Evolutionary conservation across 1,140 invertebrate species (phyloP).

Genomic region (Platorchestia sp.): DNA sequence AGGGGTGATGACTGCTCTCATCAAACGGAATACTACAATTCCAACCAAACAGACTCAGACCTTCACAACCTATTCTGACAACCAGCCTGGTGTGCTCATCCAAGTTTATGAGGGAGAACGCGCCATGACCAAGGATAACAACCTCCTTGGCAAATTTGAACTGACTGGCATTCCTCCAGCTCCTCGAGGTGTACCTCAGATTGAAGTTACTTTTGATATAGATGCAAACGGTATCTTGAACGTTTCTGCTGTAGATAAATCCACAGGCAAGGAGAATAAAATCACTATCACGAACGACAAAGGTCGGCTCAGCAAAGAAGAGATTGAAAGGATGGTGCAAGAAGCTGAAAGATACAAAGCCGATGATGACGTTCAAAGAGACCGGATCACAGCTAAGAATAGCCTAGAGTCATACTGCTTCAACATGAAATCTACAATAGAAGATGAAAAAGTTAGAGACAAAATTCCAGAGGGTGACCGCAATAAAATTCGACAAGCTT

Average conservation of each 20-base stretch:
- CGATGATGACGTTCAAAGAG: constrained; percentile 91
- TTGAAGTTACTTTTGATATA: too few relatives aligned
- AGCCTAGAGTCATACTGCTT: constrained; percentile 85
- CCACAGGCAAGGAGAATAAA: constrained; percentile 96
- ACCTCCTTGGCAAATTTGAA: constrained; percentile 98
- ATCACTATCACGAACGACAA: constrained; percentile 99
- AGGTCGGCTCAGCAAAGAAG: constrained; percentile 94
- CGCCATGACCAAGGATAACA: too few relatives aligned
- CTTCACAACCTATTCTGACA: constrained; percentile 96
- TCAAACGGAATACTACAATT: too few relatives aligned
- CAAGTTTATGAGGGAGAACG: too few relatives aligned
- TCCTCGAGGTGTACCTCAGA: too few relatives aligned
- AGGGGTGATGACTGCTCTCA: constrained; percentile 97
- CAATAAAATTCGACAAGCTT: constrained; percentile 73
- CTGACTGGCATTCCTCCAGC: constrained; percentile 99
- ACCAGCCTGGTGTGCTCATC: too few relatives aligned
- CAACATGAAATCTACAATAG: constrained; percentile 93
- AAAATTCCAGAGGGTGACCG: constrained; percentile 77
- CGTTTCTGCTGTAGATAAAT: constrained; percentile 98
- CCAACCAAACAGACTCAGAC: too few relatives aligned
- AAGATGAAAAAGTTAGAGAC: constrained; percentile 72
- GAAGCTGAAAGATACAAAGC: constrained; percentile 95
- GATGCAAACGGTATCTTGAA: constrained; percentile 96
- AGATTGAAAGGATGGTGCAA: constrained; percentile 98
- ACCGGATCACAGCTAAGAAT: constrained; percentile 77